These are phyloP conservation scores for Parazoanthus swiftii DNA, from an alignment of 92 coral and sea anemone species.

Conservation along the genomic window DNA sequence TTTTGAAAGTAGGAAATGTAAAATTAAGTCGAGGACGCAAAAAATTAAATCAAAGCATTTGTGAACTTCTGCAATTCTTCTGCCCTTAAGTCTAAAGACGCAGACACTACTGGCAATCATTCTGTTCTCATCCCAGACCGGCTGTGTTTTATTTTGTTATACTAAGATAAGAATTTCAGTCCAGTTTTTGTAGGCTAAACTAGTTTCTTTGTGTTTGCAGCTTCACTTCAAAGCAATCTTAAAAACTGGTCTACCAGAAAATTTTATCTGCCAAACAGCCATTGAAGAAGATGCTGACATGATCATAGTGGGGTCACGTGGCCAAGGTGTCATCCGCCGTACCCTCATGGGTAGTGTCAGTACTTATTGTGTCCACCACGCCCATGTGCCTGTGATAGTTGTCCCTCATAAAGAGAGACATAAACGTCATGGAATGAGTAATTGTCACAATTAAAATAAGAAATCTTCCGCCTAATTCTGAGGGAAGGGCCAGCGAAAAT, in stretches of 20 bases:
- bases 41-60: too few species aligned
- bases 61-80: too few species aligned
- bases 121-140: too few species aligned
- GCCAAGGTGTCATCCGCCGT: conserved; percentile 35
- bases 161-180: too few species aligned
- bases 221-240: conserved; percentile 15
- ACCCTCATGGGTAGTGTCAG: conserved; percentile 46
- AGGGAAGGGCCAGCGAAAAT: too few species aligned
- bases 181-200: not conserved
- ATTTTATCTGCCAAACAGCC: conserved; percentile 20
- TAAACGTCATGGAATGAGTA: conserved; percentile 1
- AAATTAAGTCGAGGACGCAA: too few species aligned
- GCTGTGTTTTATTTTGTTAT: too few species aligned
- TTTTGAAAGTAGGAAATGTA: too few species aligned
- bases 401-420: conserved; percentile 32
- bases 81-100: too few species aligned
- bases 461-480: not conserved
- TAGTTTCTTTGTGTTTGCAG: conserved; percentile 1
- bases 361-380: conserved; percentile 40
- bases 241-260: conserved; percentile 21
- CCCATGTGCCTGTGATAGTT: conserved; percentile 39
- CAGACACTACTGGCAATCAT: too few species aligned
- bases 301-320: conserved; percentile 23
- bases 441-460: not conserved
- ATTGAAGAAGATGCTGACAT: conserved; percentile 8